Base-by-base conservation (phyloP, 2,113 vertebrate genomes). In the Eclectus roratus region DNA sequence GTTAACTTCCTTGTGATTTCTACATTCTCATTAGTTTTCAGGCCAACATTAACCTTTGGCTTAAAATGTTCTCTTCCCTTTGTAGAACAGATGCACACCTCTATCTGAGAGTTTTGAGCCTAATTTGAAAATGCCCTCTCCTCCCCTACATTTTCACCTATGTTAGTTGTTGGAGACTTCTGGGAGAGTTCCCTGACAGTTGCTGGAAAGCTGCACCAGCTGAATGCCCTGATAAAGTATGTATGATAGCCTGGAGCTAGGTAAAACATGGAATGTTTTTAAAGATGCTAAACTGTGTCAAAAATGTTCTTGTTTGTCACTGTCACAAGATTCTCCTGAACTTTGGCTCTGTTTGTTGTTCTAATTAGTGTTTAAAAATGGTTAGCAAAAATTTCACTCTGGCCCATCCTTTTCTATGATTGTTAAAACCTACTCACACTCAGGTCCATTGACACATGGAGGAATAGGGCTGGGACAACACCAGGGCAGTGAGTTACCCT, bases 141-240 rank as follows among this genome's bases (percentile, higher is more conserved):
- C 70, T 71, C 53, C 69, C 39, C 76, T 72, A 8, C 4, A 19
- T 79, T 72, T 81, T 52, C 29, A 50, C 28, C 13, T 15, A 0
- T 10, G 17, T 21, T 39, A 58, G 68, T 11, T 43, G 24, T 44
- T 65, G 61, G 55, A 84, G 77, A 76, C 56, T 80, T 74, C 85
- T 71, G 69, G 60, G 80, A 83, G 52, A 78, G 28, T n/a, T 84
- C 60, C 77, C 85, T 65, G 93, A 44, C 64, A 86, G 83, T 11
- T 78, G 76, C 55, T 91, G 83, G 82, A 74, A 91, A 77, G 80
- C 39, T 64, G 88, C 68, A 63, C 24, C 85, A 94, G 56, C 83
- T 46, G 69, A 84, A 90, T 53, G 85, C 63, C 77, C 93, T 72
- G 72, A 53, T 69, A 47, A 68, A 33, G 28, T 60, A 39, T 1